Base-by-base conservation (phyloP, 2,888 invertebrate species). In the Drymonia ruficornis region DNA sequence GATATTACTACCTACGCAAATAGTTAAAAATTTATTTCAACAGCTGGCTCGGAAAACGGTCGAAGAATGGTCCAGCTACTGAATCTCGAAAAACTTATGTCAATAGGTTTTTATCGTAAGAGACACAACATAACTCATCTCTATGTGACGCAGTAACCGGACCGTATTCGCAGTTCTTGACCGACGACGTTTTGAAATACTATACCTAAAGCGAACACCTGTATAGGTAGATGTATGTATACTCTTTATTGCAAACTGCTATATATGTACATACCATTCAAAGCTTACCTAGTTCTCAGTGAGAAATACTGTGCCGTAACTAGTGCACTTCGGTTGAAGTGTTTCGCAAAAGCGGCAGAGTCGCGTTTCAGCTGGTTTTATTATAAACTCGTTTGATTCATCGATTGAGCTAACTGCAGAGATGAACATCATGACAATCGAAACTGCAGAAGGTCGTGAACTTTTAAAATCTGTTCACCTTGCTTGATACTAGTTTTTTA, bases 381-480 rank as follows among this genome's bases (percentile, higher is more conserved):
- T 15, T 9, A 45, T 43, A 49, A 49, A 38, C 38, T 23, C 28
- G 40, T 23, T 64, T 63, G 60, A 67, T 51, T 63, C 44, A 29
- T 56, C 62, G 61, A 61, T 67, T 67, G 43, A 43, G 59, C 57
- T 50, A 52, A 56, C 44, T 61, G 49, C 65, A 51, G 58, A 73
- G 76, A 80, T 73, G 70, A 71, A 74, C 72, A 74, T 80, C 81
- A 77, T 81, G 78, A 82, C 78, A 63, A 59, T 59, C 62, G 64
- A 67, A 76, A 76, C 72, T 70, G 55, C 61, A 74, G 70, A 78
- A 80, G 82, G 78, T 81, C 84, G 74, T 85, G 84, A 87, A 83
- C 87, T 87, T 86, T 84, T 78, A 70, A 67, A 74, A 74, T 75
- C 72, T 76, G 74, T 78, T 86, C 80, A 82, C 81, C 81, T 85